Evolutionary conservation across 2,113 vertebrate genomes (phyloP), one percentile per base, ranked within the genome.

Genomic region (Ammodytes marinus): DNA sequence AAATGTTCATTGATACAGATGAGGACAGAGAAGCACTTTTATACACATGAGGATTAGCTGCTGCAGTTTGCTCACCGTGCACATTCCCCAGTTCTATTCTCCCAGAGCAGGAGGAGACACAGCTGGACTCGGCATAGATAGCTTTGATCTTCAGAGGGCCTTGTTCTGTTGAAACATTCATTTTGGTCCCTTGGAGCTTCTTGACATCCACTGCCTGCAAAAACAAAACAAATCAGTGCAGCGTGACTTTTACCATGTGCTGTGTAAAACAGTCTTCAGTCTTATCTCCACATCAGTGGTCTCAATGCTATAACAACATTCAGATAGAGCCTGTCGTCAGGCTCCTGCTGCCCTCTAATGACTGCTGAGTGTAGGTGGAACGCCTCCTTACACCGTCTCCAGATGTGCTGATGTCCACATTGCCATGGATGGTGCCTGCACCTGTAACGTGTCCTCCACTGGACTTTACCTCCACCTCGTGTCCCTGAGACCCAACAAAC

Each of bases 141-240:
- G 97, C 96, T 83, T 96, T 97, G 11, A 96, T 96, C 91, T 96
- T 96, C 86, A 99, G 88, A 71, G 94, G 84, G 55, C 98, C 98
- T 42, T 91, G 91, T 72, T 98, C 96, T 63, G 97, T 98, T 59
- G 96, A 96, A 91, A 99, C 91, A 40, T 95, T 97, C 94, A 99
- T 93, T 40, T 78, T 93, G 72, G 96, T 96, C 77, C 98, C 98
- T 85, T 98, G 97, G 42, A 99, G 93, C 93, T 99, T 99, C 91
- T 97, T 96, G 85, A 97, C 78, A 65, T 95, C 94, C 77, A 99
- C 96, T 50, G 83, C 94, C 97, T 99, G 85, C 9, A 87, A 86
- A 92, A 46, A 86, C 1, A 82, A 82, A 79, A 19, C 11, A 13
- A 13, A 68, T 77, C 53, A 84, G 14, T 14, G 10, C 74, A 75